Evolutionary conservation across 2,113 vertebrate species (phyloP).

Genomic region (Syngnathus typhle): DNA sequence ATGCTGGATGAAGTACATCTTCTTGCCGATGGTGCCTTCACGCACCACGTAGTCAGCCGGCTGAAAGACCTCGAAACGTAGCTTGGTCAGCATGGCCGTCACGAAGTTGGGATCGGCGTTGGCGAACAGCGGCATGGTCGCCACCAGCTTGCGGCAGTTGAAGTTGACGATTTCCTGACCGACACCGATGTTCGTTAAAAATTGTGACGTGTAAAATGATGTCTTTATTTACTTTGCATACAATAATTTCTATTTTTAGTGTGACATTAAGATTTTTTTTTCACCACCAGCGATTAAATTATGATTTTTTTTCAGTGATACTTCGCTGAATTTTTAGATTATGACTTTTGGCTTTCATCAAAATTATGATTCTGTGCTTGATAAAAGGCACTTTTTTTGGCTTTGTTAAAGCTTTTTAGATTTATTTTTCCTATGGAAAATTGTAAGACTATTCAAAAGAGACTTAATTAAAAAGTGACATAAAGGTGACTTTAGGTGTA

Average conservation of each 20-base stretch:
- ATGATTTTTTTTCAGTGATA: too few species aligned
- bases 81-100: conserved; percentile 94
- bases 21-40: conserved; percentile 93
- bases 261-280: not conserved
- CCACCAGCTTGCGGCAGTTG: conserved; percentile 97
- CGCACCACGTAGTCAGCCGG: conserved; percentile 90
- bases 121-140: conserved; percentile 95
- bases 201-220: not conserved
- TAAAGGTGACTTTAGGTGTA: not conserved
- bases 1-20: conserved; percentile 99
- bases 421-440: not conserved
- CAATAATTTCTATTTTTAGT: not conserved
- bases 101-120: conserved; percentile 97
- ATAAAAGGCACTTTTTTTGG: too few species aligned
- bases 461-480: not conserved
- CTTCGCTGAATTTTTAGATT: too few species aligned
- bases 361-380: too few species aligned
- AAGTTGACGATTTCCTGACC: conserved; percentile 93
- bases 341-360: too few species aligned
- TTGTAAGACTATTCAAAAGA: not conserved
- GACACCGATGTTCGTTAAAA: not conserved
- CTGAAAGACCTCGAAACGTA: conserved; percentile 96
- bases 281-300: too few species aligned
- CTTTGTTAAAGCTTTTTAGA: not conserved
- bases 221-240: not conserved